A percentile compares a stretch with the other conserved stretches of the same genome.
These are phyloP conservation scores for Amblyornis subalaris DNA, from an alignment of 2,113 vertebrate genomes.

Conservation along the genomic window DNA sequence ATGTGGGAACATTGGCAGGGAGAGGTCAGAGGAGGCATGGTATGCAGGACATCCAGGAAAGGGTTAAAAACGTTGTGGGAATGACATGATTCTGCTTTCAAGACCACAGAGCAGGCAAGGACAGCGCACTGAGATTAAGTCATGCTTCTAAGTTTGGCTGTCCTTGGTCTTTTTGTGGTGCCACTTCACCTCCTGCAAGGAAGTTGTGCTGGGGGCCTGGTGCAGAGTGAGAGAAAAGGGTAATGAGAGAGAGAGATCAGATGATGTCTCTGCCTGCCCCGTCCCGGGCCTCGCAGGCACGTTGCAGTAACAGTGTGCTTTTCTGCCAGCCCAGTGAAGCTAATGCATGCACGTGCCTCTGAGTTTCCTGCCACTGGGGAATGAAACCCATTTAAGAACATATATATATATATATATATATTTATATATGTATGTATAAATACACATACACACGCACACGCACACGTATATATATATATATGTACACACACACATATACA, in stretches of 20 bases:
- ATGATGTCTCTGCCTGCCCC: background rate
- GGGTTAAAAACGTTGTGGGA: background rate
- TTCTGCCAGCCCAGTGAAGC: background rate
- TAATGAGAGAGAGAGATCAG: background rate
- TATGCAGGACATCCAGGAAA: background rate
- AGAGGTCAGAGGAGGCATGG: background rate
- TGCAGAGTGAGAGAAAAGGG: background rate
- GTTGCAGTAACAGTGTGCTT: background rate
- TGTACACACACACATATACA: background rate
- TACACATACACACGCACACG: constrained; percentile 11
- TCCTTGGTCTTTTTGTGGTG: background rate
- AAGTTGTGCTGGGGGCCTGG: background rate
- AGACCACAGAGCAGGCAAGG: constrained; percentile 6
- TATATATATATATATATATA: constrained; percentile 23
- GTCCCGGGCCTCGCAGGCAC: background rate
- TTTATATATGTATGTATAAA: constrained; percentile 40
- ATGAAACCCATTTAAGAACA: constrained; percentile 40
- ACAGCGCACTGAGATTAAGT: constrained; percentile 42
- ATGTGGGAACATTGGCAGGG: background rate
- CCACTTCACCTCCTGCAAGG: constrained; percentile 12
- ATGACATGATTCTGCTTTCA: constrained; percentile 27
- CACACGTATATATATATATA: background rate
- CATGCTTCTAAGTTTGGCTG: constrained; percentile 52
- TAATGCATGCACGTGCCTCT: background rate
- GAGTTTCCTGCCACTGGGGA: constrained; percentile 18